Evolutionary conservation across 2,113 vertebrate species (phyloP), one percentile per base, ranked within the genome.

Genomic region (Peucedramus taeniatus): DNA sequence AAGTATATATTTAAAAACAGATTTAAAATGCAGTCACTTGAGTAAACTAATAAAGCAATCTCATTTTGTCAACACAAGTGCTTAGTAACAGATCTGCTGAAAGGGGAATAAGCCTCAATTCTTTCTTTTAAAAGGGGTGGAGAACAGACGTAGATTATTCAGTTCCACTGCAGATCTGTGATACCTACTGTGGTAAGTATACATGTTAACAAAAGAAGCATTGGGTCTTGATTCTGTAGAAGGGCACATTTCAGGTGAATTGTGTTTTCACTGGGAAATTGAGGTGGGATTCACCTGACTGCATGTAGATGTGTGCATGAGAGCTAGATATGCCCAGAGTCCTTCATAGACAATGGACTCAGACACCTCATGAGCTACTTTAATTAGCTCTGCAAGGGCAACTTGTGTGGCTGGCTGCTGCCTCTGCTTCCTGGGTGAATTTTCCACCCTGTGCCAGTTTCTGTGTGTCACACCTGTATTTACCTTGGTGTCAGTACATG

Each of bases 91-190:
- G 18, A 44, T 78, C 63, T 93, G 54, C 42, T 83, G 56, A 76
- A 61, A 90, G 30, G 31, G 12, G 37, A 94, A 82, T 95, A 94
- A 94, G 10, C 24, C 15, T 87, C 27, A 76, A n/a, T 88, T 84
- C 27, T 94, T 93, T 95, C 30, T 87, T 93, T 94, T 66, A 31
- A 89, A 93, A 98, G 97, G 97, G 94, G 39, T 97, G 96, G 97
- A 97, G 97, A 69, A 97, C 96, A 76, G 97, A 98, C 78, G 95
- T 97, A 71, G 96, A 98, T 90, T 98, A 97, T 89, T 97, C 97
- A 30, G 90, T 97, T 87, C 97, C 96, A 35, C 63, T 95, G 79
- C 95, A 97, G 66, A 92, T 95, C 85, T 98, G 97, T 24, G 79
- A 97, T 81, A 90, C 92, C 47, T 84, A 93, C 31, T 98, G 97